Evolutionary conservation across 2,113 vertebrate species (phyloP).

Genomic region (Poicephalus gulielmi): DNA sequence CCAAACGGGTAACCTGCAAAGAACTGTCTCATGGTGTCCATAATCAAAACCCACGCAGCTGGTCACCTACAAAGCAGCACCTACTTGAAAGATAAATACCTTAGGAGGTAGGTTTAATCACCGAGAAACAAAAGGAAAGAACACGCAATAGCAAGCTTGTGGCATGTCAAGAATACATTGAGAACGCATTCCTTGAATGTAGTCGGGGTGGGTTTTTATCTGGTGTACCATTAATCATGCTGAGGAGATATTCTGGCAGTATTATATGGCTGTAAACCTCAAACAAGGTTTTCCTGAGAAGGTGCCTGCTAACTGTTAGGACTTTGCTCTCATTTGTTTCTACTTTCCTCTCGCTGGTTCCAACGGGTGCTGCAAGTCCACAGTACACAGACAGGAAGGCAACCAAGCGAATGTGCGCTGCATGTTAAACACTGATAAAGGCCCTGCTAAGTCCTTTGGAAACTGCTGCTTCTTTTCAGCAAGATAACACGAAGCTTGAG

Average conservation of each 20-base stretch:
- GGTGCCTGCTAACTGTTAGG: not conserved
- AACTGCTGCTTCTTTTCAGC: not conserved
- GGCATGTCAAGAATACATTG: not conserved
- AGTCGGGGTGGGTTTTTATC: not conserved
- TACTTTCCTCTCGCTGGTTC: accelerated
- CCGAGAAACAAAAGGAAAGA: not conserved
- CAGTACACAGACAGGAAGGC: not conserved
- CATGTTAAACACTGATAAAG: not conserved
- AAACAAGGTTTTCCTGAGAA: not conserved
- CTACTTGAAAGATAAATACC: not conserved
- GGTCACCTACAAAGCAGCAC: not conserved
- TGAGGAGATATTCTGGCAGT: not conserved
- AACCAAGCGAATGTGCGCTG: not conserved
- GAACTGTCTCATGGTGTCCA: not conserved
- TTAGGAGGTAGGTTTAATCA: not conserved
- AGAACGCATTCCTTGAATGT: not conserved
- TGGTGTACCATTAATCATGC: not conserved
- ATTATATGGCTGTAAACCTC: not conserved
- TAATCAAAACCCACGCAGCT: not conserved
- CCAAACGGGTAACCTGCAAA: not conserved
- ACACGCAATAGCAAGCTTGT: not conserved
- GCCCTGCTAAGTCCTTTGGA: not conserved
- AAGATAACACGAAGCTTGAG: not conserved
- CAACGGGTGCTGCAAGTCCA: not conserved
- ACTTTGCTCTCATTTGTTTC: not conserved